Base-by-base conservation (phyloP, 2,888 invertebrate species). In the Microplitis manilae region DNA sequence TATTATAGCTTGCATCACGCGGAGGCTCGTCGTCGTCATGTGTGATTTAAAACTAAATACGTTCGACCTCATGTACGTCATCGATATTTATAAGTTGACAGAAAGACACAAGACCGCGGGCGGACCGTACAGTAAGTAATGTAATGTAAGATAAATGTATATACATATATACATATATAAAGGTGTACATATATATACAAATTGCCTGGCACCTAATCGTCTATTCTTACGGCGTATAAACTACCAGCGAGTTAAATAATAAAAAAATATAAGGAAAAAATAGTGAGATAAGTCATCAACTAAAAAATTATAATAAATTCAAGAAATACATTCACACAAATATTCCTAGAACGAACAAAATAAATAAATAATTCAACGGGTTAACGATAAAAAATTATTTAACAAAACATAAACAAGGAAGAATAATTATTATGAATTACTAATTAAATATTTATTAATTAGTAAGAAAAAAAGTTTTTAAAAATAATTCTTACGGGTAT, bases 401-500 rank as follows among this genome's bases (percentile, higher is more conserved):
- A 50, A 50, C 30, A 50, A 50, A 50, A 50, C 50, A 50, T 50
- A 13, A 50, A 13, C 50, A 4, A 7, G 50, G 50, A 20, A 9
- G 9, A 20, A 41, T 17, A 41, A 68, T 50, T 50, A 50, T 50
- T 2, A 50, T 50, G 2, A 30, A 30, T 30, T 4, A 30, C 30
- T 15, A 72, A 30, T 61, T 38, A 40, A 74, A 62, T 68, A 9
- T 62, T 50, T 68, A 39, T 17, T 62, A 7, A 60, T 70, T 15
- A 62, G 15, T 6, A 15, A 62, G 9, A 13, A 70, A 70, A 41
- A 70, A 59, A 20, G 20, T 20, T 20, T 20, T 20, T 20, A 20
- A 20, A 50, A 50, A 30, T 13, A 17, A n/a, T 73, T 95, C 97
- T 95, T 94, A 98, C 98, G 93, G 95, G 94, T 87, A 96, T 93